Evolutionary conservation across 2,113 vertebrate species (phyloP), one percentile per base, ranked within the genome.

Genomic region (Hippocampus abdominalis): DNA sequence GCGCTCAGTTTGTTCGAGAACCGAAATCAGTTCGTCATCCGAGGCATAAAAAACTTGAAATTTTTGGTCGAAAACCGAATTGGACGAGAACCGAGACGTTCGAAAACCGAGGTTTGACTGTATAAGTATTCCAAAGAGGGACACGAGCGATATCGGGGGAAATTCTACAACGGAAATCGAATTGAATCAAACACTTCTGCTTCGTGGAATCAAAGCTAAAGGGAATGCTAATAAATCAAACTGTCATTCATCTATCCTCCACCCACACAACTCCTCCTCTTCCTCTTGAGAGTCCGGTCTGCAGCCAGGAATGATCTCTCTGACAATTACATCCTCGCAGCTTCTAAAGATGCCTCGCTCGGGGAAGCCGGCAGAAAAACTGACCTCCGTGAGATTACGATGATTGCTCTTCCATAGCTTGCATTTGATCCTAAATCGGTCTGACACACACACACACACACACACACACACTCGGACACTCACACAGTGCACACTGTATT

Each of bases 371-470:
- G 64, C 32, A 70, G 61, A 68, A 60, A 36, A 53, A 74, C 66
- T 81, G 82, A 82, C 77, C 71, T 18, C 53, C 40, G 73, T 82
- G 71, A 87, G 83, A 88, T 86, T 75, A 84, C 48, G 77, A 66
- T 83, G 84, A 86, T 86, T 87, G 77, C 77, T 84, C 72, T 81
- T 80, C 72, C 71, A 79, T 65, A 76, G 76, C 68, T 71, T n/a
- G 15, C 53, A 42, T 81, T 82, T 81, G 68, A 87, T 88, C 74
- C 62, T 74, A 81, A 89, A 88, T 83, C 70, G 70, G 68, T 81
- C 39, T 76, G 73, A 72, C 73, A 21, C 29, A 64, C 71, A 68
- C n/a, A 44, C 39, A 12, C 62, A 44, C 60, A 62, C 59, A 61
- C 5, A 61, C 32, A 39, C 39, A 75, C 68, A 71, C 21, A 54